Conservation (phyloP, 2,888 invertebrate species). For the Selenia dentaria region DNA sequence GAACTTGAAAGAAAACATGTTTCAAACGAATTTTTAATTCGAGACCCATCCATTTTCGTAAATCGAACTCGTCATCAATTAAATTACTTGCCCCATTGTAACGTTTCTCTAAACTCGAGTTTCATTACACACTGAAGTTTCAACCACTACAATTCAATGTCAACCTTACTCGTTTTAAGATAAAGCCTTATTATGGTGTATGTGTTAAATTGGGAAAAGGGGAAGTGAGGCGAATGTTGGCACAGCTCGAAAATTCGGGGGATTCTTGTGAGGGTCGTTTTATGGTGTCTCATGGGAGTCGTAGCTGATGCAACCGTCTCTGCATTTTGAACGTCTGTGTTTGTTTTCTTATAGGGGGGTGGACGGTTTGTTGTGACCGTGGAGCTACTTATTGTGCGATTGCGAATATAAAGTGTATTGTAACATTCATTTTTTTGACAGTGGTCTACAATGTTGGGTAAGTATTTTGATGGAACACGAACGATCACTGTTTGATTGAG, state of each 20-base stretch:
- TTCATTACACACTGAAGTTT: conserved; percentile 10
- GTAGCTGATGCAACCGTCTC: conserved; percentile 58
- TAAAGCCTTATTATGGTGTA: conserved; percentile 15
- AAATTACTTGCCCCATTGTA: conserved; percentile 77
- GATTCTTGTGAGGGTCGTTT: conserved; percentile 57
- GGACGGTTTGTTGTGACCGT: conserved; percentile 40
- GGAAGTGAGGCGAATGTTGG: conserved; percentile 46
- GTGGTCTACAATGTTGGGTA: too few relatives aligned
- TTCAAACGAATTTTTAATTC: conserved; percentile 48
- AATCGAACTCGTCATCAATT: conserved; percentile 82
- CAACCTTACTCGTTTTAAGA: conserved; percentile 12
- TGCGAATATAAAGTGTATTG: conserved; percentile 11
- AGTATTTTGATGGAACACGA: too few relatives aligned
- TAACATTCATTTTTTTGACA: neutral
- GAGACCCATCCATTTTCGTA: conserved; percentile 67
- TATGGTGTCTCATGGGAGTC: conserved; percentile 57
- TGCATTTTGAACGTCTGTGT: conserved; percentile 59
- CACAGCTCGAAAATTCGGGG: conserved; percentile 54
- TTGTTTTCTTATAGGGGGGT: conserved; percentile 45
- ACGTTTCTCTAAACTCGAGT: conserved; percentile 42
- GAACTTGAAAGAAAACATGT: conserved; percentile 27
- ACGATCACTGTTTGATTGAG: too few relatives aligned
- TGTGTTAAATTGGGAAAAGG: conserved; percentile 20
- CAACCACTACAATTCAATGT: too few relatives aligned
- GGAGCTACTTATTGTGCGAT: conserved; percentile 14